Conservation (phyloP, 2,113 vertebrate species). For the Dendropsophus ebraccatus region DNA sequence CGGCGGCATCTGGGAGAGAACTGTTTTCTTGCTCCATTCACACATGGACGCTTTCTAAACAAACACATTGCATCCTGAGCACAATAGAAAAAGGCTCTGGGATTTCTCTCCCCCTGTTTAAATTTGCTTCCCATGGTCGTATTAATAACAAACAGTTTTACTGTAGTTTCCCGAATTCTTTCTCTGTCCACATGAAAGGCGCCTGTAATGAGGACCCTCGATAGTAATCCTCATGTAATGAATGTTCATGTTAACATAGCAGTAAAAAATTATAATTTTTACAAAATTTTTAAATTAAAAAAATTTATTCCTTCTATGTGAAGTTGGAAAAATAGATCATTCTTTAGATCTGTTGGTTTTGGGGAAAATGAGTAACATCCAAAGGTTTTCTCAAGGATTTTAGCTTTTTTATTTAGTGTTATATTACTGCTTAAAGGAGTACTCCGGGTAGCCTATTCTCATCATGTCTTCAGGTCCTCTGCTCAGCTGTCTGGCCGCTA, state of each 20-base stretch:
- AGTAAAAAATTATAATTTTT: not conserved
- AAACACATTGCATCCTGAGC: conserved; percentile 57
- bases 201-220: not conserved
- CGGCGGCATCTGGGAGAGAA: conserved; percentile 41
- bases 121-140: conserved; percentile 13
- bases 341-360: not conserved
- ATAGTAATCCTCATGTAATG: not conserved
- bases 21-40: conserved; percentile 56
- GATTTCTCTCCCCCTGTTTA: conserved; percentile 44
- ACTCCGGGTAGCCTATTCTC: no score
- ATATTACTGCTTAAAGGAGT: no score
- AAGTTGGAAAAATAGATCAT: not conserved
- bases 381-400: not conserved
- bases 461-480: not conserved
- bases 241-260: not conserved
- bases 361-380: not conserved
- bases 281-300: not conserved
- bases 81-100: not conserved
- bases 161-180: conserved; percentile 12
- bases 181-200: not conserved
- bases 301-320: not conserved
- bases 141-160: conserved; percentile 6
- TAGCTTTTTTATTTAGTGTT: not conserved
- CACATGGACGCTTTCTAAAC: conserved; percentile 59
- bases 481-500: no score